Base-by-base conservation (phyloP, 1,140 invertebrate species). In the Scaptodrosophila lebanonensis region DNA sequence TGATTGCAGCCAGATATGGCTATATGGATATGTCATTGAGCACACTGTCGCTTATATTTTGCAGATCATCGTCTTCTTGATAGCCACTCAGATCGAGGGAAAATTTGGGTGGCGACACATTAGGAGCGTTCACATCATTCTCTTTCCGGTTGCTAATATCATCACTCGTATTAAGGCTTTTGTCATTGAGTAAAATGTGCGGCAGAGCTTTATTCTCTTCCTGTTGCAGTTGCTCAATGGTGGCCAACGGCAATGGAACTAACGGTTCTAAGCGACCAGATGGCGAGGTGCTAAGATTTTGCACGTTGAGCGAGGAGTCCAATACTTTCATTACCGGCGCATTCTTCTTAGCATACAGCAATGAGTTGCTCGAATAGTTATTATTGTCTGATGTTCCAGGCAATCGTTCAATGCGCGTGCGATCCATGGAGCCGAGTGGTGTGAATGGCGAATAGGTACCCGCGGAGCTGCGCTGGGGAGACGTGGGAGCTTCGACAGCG, bases 231-330 rank as follows among this genome's bases (percentile, higher is more conserved):
- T n/a, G n/a, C n/a, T n/a, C n/a, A n/a, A n/a, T n/a, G n/a, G n/a
- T n/a, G 6, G 18, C 5, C 4, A 33, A n/a, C 0, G 69, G 59
- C 13, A 32, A 52, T 4, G 61, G 7, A 1, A 86, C 77, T 12
- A 86, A 47, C 1, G 82, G 56, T 50, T 86, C 84, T 12, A 86
- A 48, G 1, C 84, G 66, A 1, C 84, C 84, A 4, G 84, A 86
- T 1, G 84, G 84, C 33, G 79, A 84, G 11, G 84, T 86, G 30
- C 76, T 86, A 0, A 86, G 58, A 57, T 86, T 86, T 0, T 71
- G 53, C 4, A 79, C 67, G 49, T 84, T 84, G 0, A 77, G 32
- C 1, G 82, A 86, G 9, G 63, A 66, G 12, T 79, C 67, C 8
- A 86, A 17, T 0, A 86, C 68, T 36, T 86, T 86, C 33, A 79